Evolutionary conservation across 2,888 invertebrate genomes (phyloP), one percentile per base, ranked within the genome.

Genomic region (Habroteleia sp.): DNA sequence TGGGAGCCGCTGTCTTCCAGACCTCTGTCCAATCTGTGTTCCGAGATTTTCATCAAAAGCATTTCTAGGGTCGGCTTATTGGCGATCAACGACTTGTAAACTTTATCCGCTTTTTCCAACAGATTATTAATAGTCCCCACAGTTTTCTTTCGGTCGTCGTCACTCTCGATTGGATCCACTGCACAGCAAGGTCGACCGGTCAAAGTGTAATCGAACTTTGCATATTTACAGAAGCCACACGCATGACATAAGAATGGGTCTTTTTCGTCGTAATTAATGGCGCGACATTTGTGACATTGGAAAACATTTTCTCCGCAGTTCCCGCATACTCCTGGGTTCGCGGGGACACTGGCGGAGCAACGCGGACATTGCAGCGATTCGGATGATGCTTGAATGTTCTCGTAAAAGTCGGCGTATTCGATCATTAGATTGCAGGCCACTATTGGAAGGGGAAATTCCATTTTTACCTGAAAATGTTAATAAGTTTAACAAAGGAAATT

Each of bases 171-270:
- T 6, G 97, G 97, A 89, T 99, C 98, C 0, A 99, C 97, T 11
- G 98, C 98, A 89, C 97, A 98, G 85, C 97, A 97, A 0, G 97
- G 95, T 13, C 96, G 93, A 2, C 96, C 97, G 2, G 94, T 94
- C 65, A 98, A 91, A 5, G 96, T 96, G 89, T 97, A 97, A 89
- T 99, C 99, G 88, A 99, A 98, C 89, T 99, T 98, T 25, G 98
- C 99, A 89, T 99, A 99, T 90, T 99, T 99, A 90, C 99, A 99
- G 90, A 97, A 99, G 0, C 99, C 99, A 89, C 99, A 99, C 2
- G 98, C 96, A 89, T 98, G 98, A 86, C 99, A 99, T 14, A 99
- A 90, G 92, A 99, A 99, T 0, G 99, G 99, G 89, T 99, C 99
- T 88, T 98, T 97, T 88, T 99, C 98, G 88, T 98, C 98, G 89